These are phyloP conservation scores for Pogonocichla stellata DNA, from an alignment of 2,113 vertebrate species.

Conservation along the genomic window DNA sequence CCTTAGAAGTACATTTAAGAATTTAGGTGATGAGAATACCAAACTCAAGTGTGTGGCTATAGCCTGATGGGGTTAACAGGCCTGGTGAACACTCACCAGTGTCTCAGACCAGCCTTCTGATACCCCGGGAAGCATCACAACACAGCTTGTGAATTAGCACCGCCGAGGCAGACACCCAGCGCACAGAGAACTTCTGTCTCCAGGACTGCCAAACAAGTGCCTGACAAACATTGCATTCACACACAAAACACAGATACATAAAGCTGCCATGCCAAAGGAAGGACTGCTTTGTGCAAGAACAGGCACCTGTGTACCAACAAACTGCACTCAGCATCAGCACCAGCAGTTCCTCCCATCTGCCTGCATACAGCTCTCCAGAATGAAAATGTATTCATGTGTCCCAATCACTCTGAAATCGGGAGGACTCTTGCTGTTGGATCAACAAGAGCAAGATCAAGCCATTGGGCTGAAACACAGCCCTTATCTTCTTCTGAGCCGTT, in stretches of 20 bases:
- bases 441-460: slow-evolving; percentile 42
- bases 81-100: neutral
- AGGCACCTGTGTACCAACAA: slow-evolving; percentile 49
- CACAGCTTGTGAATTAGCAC: neutral
- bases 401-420: neutral
- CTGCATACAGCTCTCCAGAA: neutral
- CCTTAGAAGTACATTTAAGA: slow-evolving; percentile 58
- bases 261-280: slow-evolving; percentile 27
- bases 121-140: neutral
- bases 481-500: slow-evolving; percentile 2
- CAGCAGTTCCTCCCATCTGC: slow-evolving; percentile 46
- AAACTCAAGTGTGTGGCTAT: slow-evolving; percentile 7
- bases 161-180: neutral
- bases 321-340: slow-evolving; percentile 3
- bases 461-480: neutral
- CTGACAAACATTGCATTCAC: slow-evolving; percentile 43
- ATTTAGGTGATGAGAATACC: slow-evolving; percentile 52
- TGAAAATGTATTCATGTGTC: neutral
- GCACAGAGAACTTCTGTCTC: slow-evolving; percentile 11
- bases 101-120: neutral
- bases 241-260: slow-evolving; percentile 41
- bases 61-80: slow-evolving; percentile 26
- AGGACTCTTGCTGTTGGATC: neutral
- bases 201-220: slow-evolving; percentile 18
- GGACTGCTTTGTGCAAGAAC: neutral